Evolutionary conservation across 2,113 vertebrate species (phyloP).

Genomic region (Fregetta grallaria): DNA sequence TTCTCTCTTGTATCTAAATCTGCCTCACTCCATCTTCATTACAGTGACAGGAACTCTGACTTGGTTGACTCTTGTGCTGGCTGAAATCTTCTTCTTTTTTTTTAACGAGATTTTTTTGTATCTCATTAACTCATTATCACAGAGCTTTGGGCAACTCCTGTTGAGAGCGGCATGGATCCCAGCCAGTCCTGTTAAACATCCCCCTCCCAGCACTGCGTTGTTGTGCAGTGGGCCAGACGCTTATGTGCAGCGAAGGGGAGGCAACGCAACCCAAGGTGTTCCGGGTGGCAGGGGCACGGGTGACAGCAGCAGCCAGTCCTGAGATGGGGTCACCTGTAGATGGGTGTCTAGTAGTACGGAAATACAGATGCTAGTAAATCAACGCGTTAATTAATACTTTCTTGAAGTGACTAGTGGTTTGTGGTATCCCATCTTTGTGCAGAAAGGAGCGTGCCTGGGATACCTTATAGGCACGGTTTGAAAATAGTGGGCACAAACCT

Average conservation of each 20-base stretch:
- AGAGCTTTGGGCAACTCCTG: neutral
- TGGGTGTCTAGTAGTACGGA: neutral
- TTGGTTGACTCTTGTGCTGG: neutral
- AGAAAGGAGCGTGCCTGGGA: neutral
- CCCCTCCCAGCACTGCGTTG: neutral
- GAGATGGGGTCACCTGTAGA: neutral
- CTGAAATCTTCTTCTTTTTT: neutral
- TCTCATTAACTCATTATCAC: neutral
- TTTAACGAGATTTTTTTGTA: neutral
- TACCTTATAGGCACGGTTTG: neutral
- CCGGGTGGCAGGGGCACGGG: accelerated
- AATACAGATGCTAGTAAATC: neutral
- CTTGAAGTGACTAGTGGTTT: neutral
- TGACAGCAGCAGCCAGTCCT: accelerated
- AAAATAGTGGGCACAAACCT: neutral
- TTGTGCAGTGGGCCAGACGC: neutral
- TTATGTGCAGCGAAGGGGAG: accelerated
- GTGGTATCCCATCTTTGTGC: neutral
- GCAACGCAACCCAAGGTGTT: neutral
- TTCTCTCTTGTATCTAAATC: neutral
- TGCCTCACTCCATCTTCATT: neutral
- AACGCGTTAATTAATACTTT: accelerated
- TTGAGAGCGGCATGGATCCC: neutral
- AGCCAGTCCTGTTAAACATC: too few relatives aligned
- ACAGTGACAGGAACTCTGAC: neutral